Evolutionary conservation across 2,888 invertebrate genomes (phyloP).

Genomic region (Invenusta paracnida): DNA sequence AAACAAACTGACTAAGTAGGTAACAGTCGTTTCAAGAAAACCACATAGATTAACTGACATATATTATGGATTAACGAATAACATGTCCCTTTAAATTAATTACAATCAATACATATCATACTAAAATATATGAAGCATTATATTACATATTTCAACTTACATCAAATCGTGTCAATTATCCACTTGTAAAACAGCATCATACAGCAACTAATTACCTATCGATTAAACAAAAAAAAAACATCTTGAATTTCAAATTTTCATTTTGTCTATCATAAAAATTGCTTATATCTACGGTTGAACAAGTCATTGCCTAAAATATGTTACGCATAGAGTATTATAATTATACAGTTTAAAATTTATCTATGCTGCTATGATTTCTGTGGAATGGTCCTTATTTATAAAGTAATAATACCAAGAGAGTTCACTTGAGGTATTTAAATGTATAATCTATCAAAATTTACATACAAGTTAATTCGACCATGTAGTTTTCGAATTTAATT

Average conservation of each 20-base stretch:
- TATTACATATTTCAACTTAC: conserved; percentile 13
- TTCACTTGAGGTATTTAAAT: too few relatives aligned
- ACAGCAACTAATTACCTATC: neutral
- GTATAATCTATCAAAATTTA: too few relatives aligned
- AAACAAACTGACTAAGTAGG: neutral
- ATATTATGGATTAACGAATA: neutral
- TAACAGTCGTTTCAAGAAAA: neutral
- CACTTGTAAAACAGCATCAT: neutral
- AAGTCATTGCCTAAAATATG: neutral
- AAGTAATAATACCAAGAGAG: too few relatives aligned
- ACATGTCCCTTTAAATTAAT: neutral
- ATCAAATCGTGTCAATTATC: neutral
- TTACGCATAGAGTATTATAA: too few relatives aligned
- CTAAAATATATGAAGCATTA: neutral
- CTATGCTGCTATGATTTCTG: conserved; percentile 26
- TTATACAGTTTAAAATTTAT: too few relatives aligned
- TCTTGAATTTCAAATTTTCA: too few relatives aligned
- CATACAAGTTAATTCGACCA: too few relatives aligned
- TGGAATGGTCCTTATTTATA: conserved; percentile 4
- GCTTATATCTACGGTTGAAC: neutral
- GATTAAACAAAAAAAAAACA: conserved; percentile 2
- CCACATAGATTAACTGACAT: too few relatives aligned
- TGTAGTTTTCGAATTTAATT: too few relatives aligned
- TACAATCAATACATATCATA: conserved; percentile 21
- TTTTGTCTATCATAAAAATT: too few relatives aligned